Conservation (phyloP, 2,113 vertebrate genomes). For the Tursiops truncatus region DNA sequence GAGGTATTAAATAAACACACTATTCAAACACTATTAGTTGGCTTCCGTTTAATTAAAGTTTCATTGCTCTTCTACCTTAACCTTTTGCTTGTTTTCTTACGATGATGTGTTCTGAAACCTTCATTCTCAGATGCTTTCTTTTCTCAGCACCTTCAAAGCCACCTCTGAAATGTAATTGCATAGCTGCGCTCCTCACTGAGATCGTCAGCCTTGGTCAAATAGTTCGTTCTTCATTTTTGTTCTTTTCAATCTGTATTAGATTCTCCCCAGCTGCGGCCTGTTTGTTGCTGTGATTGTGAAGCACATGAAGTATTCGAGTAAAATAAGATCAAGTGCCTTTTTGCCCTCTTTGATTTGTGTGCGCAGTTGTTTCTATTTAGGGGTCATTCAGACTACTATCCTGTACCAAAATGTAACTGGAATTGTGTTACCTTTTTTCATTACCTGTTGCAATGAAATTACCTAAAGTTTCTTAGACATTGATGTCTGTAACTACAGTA, state of each 20-base stretch:
- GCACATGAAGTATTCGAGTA: not conserved
- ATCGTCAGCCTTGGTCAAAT: slow-evolving; percentile 55
- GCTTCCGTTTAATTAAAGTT: slow-evolving; percentile 47
- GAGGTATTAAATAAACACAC: slow-evolving; percentile 18
- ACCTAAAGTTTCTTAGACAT: slow-evolving; percentile 47
- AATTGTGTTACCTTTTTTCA: slow-evolving; percentile 68
- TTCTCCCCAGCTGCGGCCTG: not conserved
- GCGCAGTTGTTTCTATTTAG: slow-evolving; percentile 10
- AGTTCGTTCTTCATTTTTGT: slow-evolving; percentile 57
- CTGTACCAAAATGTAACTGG: slow-evolving; percentile 32
- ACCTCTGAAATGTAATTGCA: slow-evolving; percentile 53
- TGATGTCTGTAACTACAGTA: slow-evolving; percentile 19
- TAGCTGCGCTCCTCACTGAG: slow-evolving; percentile 43
- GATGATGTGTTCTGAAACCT: not conserved
- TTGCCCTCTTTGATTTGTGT: slow-evolving; percentile 18
- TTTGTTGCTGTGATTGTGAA: slow-evolving; percentile 57
- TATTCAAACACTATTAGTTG: not conserved
- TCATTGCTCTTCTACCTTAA: not conserved
- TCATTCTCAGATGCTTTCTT: slow-evolving; percentile 38
- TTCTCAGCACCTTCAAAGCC: slow-evolving; percentile 48
- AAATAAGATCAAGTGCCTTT: slow-evolving; percentile 3
- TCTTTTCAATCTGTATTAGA: slow-evolving; percentile 55
- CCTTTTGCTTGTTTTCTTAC: not conserved
- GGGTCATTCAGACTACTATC: slow-evolving; percentile 7
- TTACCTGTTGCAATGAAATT: slow-evolving; percentile 44